These are phyloP conservation scores for Apis dorsata DNA, from an alignment of 1,140 invertebrate species.

Conservation along the genomic window DNA sequence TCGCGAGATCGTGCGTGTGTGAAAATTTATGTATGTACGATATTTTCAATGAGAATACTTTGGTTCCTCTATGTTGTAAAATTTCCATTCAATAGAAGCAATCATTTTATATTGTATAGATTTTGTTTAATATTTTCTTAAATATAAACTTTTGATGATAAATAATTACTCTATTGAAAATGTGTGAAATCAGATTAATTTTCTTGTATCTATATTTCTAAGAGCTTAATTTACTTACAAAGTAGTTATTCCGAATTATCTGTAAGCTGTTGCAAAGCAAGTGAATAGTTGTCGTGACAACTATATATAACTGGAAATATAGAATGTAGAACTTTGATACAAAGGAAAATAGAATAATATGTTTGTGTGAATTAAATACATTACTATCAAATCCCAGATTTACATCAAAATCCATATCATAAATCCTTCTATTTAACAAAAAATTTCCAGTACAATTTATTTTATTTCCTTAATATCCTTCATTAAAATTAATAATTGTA, in stretches of 20 bases:
- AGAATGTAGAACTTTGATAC: background rate
- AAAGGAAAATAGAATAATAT: background rate
- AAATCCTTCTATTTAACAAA: background rate
- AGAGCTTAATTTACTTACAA: background rate
- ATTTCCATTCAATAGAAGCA: background rate
- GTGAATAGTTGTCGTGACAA: background rate
- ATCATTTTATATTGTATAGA: too few relatives aligned
- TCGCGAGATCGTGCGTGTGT: slow-evolving; percentile 27
- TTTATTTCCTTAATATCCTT: background rate
- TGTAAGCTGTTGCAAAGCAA: background rate
- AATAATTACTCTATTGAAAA: too few relatives aligned
- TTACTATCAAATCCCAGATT: background rate
- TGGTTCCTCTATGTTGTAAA: background rate
- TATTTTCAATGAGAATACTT: background rate
- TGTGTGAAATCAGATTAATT: background rate
- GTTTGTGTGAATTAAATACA: background rate
- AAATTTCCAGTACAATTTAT: background rate
- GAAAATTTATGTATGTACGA: too few relatives aligned
- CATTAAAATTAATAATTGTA: background rate
- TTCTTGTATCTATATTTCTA: too few relatives aligned
- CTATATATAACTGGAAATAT: background rate
- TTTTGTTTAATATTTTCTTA: too few relatives aligned
- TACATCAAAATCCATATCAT: background rate
- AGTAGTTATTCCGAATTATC: background rate
- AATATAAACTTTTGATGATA: too few relatives aligned